Conservation (phyloP, 1,140 invertebrate genomes). For the Helicorthomorpha holstii region DNA sequence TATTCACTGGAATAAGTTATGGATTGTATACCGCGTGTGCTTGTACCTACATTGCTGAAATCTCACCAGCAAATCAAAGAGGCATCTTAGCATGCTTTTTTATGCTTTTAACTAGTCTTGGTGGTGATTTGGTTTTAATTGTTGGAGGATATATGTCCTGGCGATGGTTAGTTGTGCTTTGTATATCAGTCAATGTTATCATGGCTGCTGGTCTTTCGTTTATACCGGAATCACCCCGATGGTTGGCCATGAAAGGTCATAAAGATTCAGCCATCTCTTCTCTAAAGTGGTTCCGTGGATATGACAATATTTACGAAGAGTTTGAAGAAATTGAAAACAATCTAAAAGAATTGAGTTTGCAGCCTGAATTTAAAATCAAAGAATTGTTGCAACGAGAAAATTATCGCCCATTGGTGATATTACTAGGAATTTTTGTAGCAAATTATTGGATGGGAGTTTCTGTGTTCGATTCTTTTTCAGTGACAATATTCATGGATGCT, state of each 20-base stretch:
- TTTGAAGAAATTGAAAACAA: constrained; percentile 3
- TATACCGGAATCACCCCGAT: constrained; percentile 6
- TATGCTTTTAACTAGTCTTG: constrained; percentile 2
- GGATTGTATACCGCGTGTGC: constrained; percentile 2
- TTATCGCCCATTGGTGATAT: constrained; percentile 46
- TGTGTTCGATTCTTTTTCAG: constrained; percentile 49
- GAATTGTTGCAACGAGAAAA: not conserved
- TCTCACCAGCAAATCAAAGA: constrained; percentile 6
- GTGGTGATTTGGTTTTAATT: constrained; percentile 4
- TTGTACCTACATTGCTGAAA: constrained; percentile 10
- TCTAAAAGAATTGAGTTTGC: constrained; percentile 11
- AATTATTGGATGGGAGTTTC: constrained; percentile 55
- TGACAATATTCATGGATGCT: constrained; percentile 37
- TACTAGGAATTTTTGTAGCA: constrained; percentile 58
- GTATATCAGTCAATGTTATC: not conserved
- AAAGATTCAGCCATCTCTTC: not conserved
- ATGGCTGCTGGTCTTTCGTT: not conserved
- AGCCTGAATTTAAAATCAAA: constrained; percentile 1
- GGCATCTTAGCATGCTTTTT: not conserved
- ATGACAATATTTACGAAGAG: constrained; percentile 8
- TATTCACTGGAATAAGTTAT: constrained; percentile 34
- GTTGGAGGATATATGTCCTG: not conserved
- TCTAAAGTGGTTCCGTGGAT: constrained; percentile 1
- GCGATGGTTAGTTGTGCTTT: not conserved
- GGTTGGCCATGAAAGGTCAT: constrained; percentile 1